A percentile compares a stretch with the other conserved stretches of the same genome.
phyloP scores from a whole-genome alignment of 2,113 vertebrate genomes.

The Isichthys henryi region DNA sequence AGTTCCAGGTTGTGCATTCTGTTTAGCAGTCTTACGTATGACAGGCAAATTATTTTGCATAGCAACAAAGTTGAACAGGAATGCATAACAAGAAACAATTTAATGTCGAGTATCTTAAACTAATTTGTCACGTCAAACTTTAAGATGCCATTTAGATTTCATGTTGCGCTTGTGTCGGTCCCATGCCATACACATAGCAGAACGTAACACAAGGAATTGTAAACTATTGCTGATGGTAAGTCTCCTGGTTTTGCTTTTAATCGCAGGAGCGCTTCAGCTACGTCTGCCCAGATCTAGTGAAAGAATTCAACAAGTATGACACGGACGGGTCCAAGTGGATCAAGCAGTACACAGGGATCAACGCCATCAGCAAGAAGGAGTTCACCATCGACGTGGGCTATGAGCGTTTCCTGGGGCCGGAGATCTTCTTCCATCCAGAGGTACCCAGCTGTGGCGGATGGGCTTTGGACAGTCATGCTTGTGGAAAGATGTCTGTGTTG shows the following conservation, averaged over 20 bases:
- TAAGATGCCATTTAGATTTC: neutral
- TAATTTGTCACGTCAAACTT: neutral
- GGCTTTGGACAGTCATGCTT: neutral
- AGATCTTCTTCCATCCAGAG: slow-evolving; percentile 98
- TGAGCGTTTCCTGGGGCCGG: slow-evolving; percentile 91
- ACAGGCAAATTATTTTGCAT: neutral
- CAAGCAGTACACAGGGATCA: slow-evolving; percentile 96
- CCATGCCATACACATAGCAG: neutral
- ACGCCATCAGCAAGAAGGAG: slow-evolving; percentile 94
- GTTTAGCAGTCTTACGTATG: neutral
- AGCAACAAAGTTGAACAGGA: neutral
- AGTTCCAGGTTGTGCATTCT: neutral
- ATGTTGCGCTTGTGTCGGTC: neutral
- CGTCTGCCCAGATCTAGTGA: slow-evolving; percentile 94
- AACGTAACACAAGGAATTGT: neutral
- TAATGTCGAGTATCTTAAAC: neutral
- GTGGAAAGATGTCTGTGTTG: neutral
- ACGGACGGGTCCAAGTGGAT: slow-evolving; percentile 95
- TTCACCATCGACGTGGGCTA: slow-evolving; percentile 97
- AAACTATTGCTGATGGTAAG: neutral
- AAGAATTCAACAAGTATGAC: slow-evolving; percentile 97
- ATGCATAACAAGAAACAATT: neutral
- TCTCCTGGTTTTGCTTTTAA: neutral
- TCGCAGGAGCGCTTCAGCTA: slow-evolving; percentile 92
- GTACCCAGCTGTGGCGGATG: slow-evolving; percentile 45